Conservation (phyloP, 2,797 vertebrate species). For the Poeciliopsis turneri region DNA sequence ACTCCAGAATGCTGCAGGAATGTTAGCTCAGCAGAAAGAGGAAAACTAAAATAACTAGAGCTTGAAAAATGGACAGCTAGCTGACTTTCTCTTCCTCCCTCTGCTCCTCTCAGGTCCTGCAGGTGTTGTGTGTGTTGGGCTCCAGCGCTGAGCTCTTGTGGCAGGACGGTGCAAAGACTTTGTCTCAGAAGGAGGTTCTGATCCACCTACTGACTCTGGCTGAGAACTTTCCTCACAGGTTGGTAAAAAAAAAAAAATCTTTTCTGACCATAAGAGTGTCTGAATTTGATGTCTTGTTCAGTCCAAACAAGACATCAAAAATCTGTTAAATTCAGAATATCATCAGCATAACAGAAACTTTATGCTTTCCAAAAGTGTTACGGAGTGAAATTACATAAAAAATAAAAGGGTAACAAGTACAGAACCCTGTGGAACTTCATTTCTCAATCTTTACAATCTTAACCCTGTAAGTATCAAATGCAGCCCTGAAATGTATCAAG, state of each 20-base stretch:
- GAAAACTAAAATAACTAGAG: not conserved
- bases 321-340: not conserved
- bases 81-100: slow-evolving; percentile 1
- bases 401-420: not conserved
- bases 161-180: slow-evolving; percentile 65
- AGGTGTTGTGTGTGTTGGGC: slow-evolving; percentile 80
- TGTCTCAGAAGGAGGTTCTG: slow-evolving; percentile 82
- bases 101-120: slow-evolving; percentile 82
- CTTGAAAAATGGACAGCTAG: not conserved
- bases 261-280: not conserved
- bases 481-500: not conserved
- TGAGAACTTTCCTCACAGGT: slow-evolving; percentile 84
- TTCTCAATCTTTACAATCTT: not conserved
- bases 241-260: slow-evolving; percentile 17
- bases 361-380: not conserved
- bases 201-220: slow-evolving; percentile 81
- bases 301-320: not conserved
- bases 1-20: not conserved
- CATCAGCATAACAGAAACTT: not conserved
- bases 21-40: not conserved
- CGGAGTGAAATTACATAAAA: not conserved
- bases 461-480: not conserved
- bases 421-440: not conserved
- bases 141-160: slow-evolving; percentile 76
- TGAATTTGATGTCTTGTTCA: not conserved